Evolutionary conservation across 1,140 invertebrate species (phyloP), one percentile per base, ranked within the genome.

Genomic region (Temnothorax longispinosus): DNA sequence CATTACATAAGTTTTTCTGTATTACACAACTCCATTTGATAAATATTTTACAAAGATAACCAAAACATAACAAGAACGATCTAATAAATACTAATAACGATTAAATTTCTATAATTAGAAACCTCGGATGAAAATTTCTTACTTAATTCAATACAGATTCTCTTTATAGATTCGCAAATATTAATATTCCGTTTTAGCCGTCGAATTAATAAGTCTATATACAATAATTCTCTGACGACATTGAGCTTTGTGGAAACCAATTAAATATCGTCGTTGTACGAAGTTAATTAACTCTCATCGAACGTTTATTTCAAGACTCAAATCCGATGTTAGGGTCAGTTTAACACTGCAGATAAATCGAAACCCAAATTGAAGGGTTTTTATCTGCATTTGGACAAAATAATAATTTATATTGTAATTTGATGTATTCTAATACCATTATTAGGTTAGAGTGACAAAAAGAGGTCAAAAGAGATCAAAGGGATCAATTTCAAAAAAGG

Each of bases 31-130:
- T 18, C 13, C n/a, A 18, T 52, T 74, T 54, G 5, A 54, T 18
- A 52, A 71, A 52, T 0, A 50, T 8, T 54, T 52, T 50, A 69
- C 41, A 47, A 69, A 35, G 15, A 58, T 6, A 41, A 52, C 7
- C 21, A 50, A 52, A 44, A 58, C 0, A 2, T n/a, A 2, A 38
- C 5, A 76, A 35, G 18, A 15, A 47, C 13, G 4, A 76, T 62
- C 3, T 76, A 60, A 41, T 18, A 58, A 76, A 76, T 27, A 41
- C 41, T 58, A 41, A 58, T 21, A 32, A 76, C 32, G 44, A 76
- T 44, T 47, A 47, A 32, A 32, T 32, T 62, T 77, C 47, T 5
- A 32, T 11, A 44, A 77, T 27, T 27, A 47, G 6, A 27, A 10
- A 18, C 35, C 32, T 15, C 32, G 5, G 1, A 56, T 38, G 21